These are phyloP conservation scores for Agonopterix heracliana DNA, from an alignment of 2,888 invertebrate genomes.

Conservation along the genomic window DNA sequence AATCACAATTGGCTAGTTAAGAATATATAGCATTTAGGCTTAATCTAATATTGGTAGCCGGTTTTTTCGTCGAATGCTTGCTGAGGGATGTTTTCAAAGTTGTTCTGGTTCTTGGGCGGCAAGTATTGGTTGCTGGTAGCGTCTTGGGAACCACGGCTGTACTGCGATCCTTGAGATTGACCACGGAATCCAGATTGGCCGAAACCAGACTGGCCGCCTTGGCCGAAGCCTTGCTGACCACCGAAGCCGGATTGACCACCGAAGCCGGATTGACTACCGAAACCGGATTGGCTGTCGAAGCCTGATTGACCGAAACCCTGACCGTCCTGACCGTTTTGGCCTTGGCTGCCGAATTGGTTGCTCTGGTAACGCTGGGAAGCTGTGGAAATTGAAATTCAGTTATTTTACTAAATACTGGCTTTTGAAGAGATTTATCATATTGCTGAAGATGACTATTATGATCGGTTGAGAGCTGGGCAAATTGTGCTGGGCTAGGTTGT, in stretches of 20 bases:
- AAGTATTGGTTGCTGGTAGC: constrained; percentile 52
- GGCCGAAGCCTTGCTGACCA: background rate
- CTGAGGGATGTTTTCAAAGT: constrained; percentile 44
- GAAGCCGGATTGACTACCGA: background rate
- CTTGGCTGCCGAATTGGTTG: background rate
- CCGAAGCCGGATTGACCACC: background rate
- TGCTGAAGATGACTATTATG: too few species aligned
- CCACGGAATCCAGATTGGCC: constrained; percentile 8
- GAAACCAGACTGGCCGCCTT: constrained; percentile 1
- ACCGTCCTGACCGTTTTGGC: background rate
- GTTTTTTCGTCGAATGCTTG: constrained; percentile 61
- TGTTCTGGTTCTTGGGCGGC: constrained; percentile 39
- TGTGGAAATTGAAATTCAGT: background rate
- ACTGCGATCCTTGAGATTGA: constrained; percentile 10
- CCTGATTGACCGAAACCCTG: constrained; percentile 1
- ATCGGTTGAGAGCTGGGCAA: too few species aligned
- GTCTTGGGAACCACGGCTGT: constrained; percentile 5
- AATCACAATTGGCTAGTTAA: constrained; percentile 13
- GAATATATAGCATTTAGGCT: background rate
- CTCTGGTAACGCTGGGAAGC: background rate
- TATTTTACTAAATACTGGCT: too few species aligned
- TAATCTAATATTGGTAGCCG: constrained; percentile 53
- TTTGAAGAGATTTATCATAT: too few species aligned
- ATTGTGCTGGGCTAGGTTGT: too few species aligned
- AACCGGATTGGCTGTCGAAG: constrained; percentile 1